A percentile compares a stretch with the other conserved stretches of the same genome.
Evolutionary conservation across 2,113 vertebrate genomes (phyloP).

Genomic region (Plecturocebus donacophilus): DNA sequence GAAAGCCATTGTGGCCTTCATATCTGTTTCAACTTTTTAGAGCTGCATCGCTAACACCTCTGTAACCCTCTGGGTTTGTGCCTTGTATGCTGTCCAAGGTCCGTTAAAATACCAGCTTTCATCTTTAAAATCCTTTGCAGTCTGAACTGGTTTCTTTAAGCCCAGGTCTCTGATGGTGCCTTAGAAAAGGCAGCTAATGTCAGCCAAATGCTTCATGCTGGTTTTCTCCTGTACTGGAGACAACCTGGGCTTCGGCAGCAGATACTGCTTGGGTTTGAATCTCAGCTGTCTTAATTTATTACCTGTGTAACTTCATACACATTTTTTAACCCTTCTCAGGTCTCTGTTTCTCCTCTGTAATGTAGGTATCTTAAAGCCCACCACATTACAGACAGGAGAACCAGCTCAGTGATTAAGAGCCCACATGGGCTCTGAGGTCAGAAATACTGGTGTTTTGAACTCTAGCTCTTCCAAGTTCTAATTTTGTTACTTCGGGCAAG

Average conservation of each 20-base stretch:
- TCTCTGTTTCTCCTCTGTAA: not conserved
- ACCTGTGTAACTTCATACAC: not conserved
- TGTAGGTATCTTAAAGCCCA: not conserved
- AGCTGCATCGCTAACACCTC: conserved; percentile 57
- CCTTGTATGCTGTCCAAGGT: conserved; percentile 67
- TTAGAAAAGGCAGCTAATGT: conserved; percentile 64
- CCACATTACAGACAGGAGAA: not conserved
- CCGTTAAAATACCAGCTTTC: conserved; percentile 77
- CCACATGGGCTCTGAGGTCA: not conserved
- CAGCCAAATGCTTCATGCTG: conserved; percentile 63
- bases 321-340: not conserved
- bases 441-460: not conserved
- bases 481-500: conserved; percentile 12
- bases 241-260: not conserved
- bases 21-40: conserved; percentile 52
- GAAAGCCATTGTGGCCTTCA: conserved; percentile 10
- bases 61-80: conserved; percentile 55
- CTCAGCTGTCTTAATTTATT: conserved; percentile 27
- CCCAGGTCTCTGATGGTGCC: conserved; percentile 56
- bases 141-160: conserved; percentile 58
- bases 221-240: not conserved
- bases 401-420: not conserved
- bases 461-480: not conserved
- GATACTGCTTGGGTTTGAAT: conserved; percentile 11
- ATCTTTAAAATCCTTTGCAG: conserved; percentile 73